These are phyloP conservation scores for Allacma fusca DNA, from an alignment of 2,888 invertebrate genomes.

Conservation along the genomic window DNA sequence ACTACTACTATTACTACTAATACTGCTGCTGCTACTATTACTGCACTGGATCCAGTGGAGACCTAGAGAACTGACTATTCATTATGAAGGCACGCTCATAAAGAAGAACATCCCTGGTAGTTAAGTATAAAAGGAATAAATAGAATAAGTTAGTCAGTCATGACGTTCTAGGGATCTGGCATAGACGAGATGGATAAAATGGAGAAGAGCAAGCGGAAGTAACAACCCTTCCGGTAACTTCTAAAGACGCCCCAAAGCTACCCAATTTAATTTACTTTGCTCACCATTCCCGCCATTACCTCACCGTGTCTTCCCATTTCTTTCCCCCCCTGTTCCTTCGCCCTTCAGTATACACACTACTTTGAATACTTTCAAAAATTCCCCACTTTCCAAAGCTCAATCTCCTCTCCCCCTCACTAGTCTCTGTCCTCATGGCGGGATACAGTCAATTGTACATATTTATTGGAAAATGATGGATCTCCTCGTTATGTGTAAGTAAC, in stretches of 20 bases:
- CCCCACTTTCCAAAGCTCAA: no score
- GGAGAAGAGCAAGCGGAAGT: conserved; percentile 56
- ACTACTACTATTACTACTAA: no score
- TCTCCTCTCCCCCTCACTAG: no score
- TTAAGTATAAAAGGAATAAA: conserved; percentile 16
- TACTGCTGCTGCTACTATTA: no score
- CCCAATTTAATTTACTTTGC: conserved; percentile 46
- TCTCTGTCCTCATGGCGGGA: no score
- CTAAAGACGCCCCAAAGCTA: conserved; percentile 48
- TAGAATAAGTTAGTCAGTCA: conserved; percentile 18
- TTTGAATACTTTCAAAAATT: no score
- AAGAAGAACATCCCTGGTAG: neutral
- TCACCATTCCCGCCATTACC: conserved; percentile 4
- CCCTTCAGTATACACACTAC: neutral
- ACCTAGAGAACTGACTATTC: no score
- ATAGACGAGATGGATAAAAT: neutral
- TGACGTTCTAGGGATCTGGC: conserved; percentile 12
- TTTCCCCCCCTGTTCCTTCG: neutral
- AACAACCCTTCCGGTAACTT: conserved; percentile 58
- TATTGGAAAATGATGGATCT: no score
- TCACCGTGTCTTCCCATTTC: neutral
- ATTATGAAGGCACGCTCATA: no score
- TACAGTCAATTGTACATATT: no score
- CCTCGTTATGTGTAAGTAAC: no score
- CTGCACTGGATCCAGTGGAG: no score